Conservation (phyloP, 2,888 invertebrate genomes). For the Parelbella ahira region DNA sequence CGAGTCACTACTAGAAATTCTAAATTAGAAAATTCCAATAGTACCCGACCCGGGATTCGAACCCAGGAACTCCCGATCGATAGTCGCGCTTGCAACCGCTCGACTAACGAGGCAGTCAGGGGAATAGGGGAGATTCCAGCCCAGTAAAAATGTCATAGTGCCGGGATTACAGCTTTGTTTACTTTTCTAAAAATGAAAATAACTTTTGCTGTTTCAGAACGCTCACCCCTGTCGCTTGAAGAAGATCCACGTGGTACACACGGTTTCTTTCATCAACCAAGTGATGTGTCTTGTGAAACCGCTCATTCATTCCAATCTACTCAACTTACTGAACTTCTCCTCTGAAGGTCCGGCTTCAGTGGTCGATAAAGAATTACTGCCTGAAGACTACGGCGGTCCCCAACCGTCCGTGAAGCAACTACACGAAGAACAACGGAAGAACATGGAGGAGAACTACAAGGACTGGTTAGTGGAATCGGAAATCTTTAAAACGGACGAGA, state of each 20-base stretch:
- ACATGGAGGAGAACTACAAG: slow-evolving; percentile 80
- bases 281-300: slow-evolving; percentile 84
- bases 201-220: no score
- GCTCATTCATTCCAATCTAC: slow-evolving; percentile 82
- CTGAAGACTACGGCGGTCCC: slow-evolving; percentile 83
- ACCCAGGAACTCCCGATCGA: no score
- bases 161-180: no score
- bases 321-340: slow-evolving; percentile 81
- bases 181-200: no score
- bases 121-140: no score
- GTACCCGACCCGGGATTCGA: no score
- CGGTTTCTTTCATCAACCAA: slow-evolving; percentile 84
- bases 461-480: slow-evolving; percentile 83
- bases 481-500: slow-evolving; percentile 75
- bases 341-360: slow-evolving; percentile 73
- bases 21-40: no score
- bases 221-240: slow-evolving; percentile 84
- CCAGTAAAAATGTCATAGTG: no score
- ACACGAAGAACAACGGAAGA: slow-evolving; percentile 78
- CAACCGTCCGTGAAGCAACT: slow-evolving; percentile 72
- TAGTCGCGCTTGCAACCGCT: no score
- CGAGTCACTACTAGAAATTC: no score
- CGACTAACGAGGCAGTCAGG: no score
- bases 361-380: slow-evolving; percentile 64
- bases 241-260: slow-evolving; percentile 83